phyloP scores from a whole-genome alignment of 2,797 vertebrate genomes.

The Benthosema pterotum region DNA sequence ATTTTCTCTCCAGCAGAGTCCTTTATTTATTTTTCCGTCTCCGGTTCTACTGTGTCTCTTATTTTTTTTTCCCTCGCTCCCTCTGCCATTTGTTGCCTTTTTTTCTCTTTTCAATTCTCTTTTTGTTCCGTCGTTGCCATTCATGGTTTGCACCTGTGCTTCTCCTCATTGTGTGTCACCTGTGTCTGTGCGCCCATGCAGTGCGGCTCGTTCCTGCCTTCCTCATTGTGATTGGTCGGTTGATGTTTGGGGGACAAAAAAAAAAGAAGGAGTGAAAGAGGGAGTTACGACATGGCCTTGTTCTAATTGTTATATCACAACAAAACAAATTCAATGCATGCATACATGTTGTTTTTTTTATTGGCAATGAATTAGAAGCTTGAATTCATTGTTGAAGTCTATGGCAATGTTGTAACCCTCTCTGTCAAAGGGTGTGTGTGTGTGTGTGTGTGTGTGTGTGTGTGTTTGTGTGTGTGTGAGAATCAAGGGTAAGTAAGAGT shows the following conservation, averaged over 20 bases:
- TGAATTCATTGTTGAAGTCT: no score
- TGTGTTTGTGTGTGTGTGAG: no score
- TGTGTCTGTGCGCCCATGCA: constrained; percentile 39
- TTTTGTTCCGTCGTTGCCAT: constrained; percentile 5
- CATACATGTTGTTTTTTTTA: no score
- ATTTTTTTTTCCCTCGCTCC: neutral
- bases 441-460: no score
- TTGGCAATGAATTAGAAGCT: no score
- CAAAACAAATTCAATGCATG: no score
- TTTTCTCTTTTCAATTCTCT: constrained; percentile 2
- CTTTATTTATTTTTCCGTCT: no score
- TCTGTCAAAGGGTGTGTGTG: no score
- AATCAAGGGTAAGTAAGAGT: neutral
- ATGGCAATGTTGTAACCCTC: no score
- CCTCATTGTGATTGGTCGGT: constrained; percentile 39
- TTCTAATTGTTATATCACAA: no score
- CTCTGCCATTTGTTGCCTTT: constrained; percentile 1
- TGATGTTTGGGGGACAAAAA: constrained; percentile 16
- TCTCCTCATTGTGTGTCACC: constrained; percentile 39
- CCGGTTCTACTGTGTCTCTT: no score
- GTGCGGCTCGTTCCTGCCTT: constrained; percentile 35
- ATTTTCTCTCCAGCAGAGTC: constrained; percentile 3
- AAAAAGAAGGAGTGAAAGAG: constrained; percentile 9
- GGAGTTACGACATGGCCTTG: neutral
- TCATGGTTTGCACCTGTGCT: constrained; percentile 33